Percentiles rank a stretch among this genome's conserved stretches.
phyloP scores from a whole-genome alignment of 1,140 invertebrate species.

The Pteromalus puparum region DNA sequence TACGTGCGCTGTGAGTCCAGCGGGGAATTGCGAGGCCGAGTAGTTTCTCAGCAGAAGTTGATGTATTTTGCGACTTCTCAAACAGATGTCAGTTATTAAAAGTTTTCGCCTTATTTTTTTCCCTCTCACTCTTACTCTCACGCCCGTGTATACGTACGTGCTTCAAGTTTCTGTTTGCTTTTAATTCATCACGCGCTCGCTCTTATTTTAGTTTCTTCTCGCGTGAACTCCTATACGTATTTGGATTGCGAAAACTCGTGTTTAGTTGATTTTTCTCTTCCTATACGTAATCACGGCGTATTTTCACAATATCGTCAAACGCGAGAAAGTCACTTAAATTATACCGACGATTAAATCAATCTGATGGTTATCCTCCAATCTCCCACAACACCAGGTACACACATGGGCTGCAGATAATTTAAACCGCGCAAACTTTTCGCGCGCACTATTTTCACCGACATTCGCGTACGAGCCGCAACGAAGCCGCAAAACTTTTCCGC shows the following conservation, averaged over 20 bases:
- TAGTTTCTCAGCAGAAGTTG: neutral
- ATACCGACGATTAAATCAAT: too few species aligned
- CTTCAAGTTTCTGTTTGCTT: neutral
- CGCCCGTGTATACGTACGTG: neutral
- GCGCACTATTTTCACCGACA: neutral
- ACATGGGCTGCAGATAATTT: too few species aligned
- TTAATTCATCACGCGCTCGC: neutral
- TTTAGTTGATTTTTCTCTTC: neutral
- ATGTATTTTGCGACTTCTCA: neutral
- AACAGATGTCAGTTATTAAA: constrained; percentile 7
- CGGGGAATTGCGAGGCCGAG: too few species aligned
- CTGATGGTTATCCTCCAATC: too few species aligned
- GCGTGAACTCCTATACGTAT: neutral
- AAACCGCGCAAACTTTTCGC: neutral
- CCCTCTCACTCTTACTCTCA: neutral
- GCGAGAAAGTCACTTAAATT: too few species aligned
- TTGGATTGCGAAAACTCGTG: neutral
- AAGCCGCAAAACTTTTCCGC: neutral
- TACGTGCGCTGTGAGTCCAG: neutral
- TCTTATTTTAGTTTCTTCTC: neutral
- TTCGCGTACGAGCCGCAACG: too few species aligned
- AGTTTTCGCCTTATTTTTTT: constrained; percentile 11
- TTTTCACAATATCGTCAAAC: too few species aligned
- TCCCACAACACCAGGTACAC: too few species aligned
- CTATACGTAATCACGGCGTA: neutral